Evolutionary conservation across 2,888 invertebrate genomes (phyloP), one percentile per base, ranked within the genome.

Genomic region (Brachyptera putata): DNA sequence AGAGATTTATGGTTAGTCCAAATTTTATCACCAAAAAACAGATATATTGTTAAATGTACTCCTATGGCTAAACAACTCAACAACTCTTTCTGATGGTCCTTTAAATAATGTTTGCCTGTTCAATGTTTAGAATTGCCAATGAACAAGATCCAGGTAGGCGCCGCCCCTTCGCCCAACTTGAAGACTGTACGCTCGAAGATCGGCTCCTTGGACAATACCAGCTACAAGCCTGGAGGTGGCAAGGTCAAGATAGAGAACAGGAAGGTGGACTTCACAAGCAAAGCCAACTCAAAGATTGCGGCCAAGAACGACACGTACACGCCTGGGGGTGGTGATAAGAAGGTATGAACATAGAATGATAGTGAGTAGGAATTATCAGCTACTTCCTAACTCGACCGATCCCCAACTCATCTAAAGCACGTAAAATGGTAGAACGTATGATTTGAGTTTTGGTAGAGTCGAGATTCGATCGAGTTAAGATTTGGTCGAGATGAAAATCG

Each of bases 151-250:
- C 91, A 93, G 81, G 93, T 93, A 50, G 95, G 95, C 57, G 86
- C 89, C 68, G 91, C 91, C 59, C 93, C 94, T 61, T 94, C 93
- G 58, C 95, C 94, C 24, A 95, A 95, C 75, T 80, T 93, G 69
- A 95, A 94, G 78, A 84, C 88, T 65, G 89, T 92, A n/a, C 87
- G 85, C 73, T 94, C 94, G 22, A 95, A 94, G 79, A 92, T 95
- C 69, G 94, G 94, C 16, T 95, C 94, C 1, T 76, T 95, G 73
- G 87, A 91, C n/a, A 95, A 95, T 74, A 81, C 92, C 25, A 87
- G 86, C 63, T 89, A 95, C 75, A 92, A 87, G 73, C 94, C 94
- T 0, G 92, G 92, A 24, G 92, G 92, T 61, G 92, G 92, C 56
- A 85, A 91, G 69, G 81, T 94, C 18, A 92, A 90, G 77, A 92